Conservation (phyloP, 1,140 invertebrate genomes). For the Panagrolaimus sp. region DNA sequence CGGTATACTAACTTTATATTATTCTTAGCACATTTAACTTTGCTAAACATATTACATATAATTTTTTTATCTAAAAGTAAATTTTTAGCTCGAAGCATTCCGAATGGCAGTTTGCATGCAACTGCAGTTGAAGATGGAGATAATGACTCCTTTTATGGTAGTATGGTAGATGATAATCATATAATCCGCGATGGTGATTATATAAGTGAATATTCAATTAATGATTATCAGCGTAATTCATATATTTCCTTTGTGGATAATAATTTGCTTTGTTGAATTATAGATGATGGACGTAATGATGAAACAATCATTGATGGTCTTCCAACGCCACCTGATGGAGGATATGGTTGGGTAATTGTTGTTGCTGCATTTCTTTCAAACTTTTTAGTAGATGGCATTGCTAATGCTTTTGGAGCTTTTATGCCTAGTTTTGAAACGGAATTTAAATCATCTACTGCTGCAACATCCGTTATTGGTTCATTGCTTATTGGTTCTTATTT, state of each 20-base stretch:
- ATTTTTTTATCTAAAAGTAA: too few species aligned
- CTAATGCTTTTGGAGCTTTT: slow-evolving; percentile 60
- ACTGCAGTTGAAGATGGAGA: background rate
- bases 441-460: slow-evolving; percentile 49
- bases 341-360: slow-evolving; percentile 80
- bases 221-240: slow-evolving; percentile 14
- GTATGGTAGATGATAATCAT: background rate
- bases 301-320: slow-evolving; percentile 43
- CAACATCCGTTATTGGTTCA: slow-evolving; percentile 69
- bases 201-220: slow-evolving; percentile 30
- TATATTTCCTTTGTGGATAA: too few species aligned
- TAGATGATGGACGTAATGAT: background rate
- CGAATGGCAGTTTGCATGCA: background rate
- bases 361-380: slow-evolving; percentile 94
- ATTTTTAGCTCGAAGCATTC: background rate
- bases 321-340: slow-evolving; percentile 51
- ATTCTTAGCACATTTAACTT: too few species aligned
- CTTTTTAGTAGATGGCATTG: slow-evolving; percentile 85
- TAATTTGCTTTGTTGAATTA: background rate
- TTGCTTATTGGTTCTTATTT: slow-evolving; percentile 86
- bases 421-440: slow-evolving; percentile 33
- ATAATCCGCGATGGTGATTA: slow-evolving; percentile 24
- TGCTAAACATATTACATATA: too few species aligned
- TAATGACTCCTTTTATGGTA: slow-evolving; percentile 1
- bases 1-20: too few species aligned